These are phyloP conservation scores for Horisme vitalbata DNA, from an alignment of 2,888 invertebrate genomes.

Conservation along the genomic window DNA sequence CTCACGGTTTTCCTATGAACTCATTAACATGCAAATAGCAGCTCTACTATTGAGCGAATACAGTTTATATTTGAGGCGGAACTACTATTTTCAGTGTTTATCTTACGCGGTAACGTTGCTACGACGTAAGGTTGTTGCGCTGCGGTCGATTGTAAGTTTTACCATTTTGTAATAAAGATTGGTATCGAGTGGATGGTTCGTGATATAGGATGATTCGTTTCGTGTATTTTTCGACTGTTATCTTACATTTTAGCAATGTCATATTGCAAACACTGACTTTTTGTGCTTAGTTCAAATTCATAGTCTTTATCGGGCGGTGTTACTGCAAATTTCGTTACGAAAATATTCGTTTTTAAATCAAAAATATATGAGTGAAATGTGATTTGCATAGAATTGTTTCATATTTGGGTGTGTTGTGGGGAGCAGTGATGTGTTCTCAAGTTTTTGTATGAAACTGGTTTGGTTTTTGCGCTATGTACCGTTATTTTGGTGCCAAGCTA, in stretches of 20 bases:
- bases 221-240: slow-evolving; percentile 54
- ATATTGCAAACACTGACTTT: slow-evolving; percentile 66
- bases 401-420: neutral
- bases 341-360: slow-evolving; percentile 7
- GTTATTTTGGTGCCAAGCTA: slow-evolving; percentile 5
- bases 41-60: slow-evolving; percentile 42
- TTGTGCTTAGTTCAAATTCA: slow-evolving; percentile 48
- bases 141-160: slow-evolving; percentile 36
- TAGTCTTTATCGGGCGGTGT: slow-evolving; percentile 30
- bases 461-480: slow-evolving; percentile 1
- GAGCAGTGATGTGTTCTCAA: slow-evolving; percentile 2
- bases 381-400: slow-evolving; percentile 2
- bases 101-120: slow-evolving; percentile 42
- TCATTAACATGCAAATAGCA: slow-evolving; percentile 35
- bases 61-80: slow-evolving; percentile 43
- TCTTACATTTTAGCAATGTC: slow-evolving; percentile 77
- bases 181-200: slow-evolving; percentile 31
- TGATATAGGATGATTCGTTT: slow-evolving; percentile 25
- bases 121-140: slow-evolving; percentile 38
- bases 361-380: slow-evolving; percentile 10
- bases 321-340: slow-evolving; percentile 6
- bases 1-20: slow-evolving; percentile 67
- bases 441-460: neutral
- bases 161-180: slow-evolving; percentile 23
- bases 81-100: slow-evolving; percentile 63